Base-by-base conservation (phyloP, 2,113 vertebrate genomes). In the Strix aluco region DNA sequence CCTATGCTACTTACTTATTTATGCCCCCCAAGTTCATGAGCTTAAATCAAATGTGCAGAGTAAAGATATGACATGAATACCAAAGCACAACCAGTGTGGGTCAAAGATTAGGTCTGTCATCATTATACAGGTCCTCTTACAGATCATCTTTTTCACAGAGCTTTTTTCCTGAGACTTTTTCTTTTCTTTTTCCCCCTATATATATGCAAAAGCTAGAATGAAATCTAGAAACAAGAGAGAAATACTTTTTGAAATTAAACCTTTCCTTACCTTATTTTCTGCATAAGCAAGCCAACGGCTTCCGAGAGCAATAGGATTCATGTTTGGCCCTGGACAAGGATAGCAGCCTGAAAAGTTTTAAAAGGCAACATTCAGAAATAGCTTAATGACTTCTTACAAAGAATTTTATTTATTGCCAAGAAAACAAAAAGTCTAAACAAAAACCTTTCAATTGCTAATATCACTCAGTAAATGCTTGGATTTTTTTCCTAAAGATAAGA, bases 211-310 rank as follows among this genome's bases (percentile, higher is more conserved):
- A 67, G 32, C 15, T 25, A 10, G 47, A 62, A 84, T 6, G 54
- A 30, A 34, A 89, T 40, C 46, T 59, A 61, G 23, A 42, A 27
- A 11, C 6, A 59, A 59, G 2, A 57, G 16, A 36, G 2, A n/a
- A 59, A 25, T 6, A 7, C 25, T 66, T 61, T 61, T 58, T 23
- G 3, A 17, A 40, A 26, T 19, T 5, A 40, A 70, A 42, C 10
- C 44, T 67, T 21, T 49, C 54, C 96, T 98, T 98, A 99, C 99
- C 99, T 99, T 99, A 97, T 99, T 99, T 97, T 99, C 99, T 70
- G 99, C 99, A 70, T 99, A 99, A 86, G 99, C 99, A 59, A 99
- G 98, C 99, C 99, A 99, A 77, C 99, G 99, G 88, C 98, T 99
- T 88, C 99, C 99, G 79, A 99, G 98, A 88, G 99, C 99, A 88